Conservation (phyloP, 1,140 invertebrate genomes). For the Bombus picipes region DNA sequence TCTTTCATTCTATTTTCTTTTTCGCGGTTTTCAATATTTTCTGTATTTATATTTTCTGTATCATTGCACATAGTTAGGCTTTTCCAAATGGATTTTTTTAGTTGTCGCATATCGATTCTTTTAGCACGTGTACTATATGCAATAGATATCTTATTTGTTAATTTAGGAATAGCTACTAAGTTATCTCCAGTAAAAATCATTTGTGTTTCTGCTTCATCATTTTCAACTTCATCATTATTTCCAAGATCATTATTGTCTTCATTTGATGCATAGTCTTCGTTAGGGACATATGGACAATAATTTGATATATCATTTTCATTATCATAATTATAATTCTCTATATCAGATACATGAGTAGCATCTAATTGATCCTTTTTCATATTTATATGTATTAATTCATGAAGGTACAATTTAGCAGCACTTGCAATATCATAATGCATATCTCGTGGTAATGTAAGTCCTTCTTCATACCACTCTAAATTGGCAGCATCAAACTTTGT, state of each 20-base stretch:
- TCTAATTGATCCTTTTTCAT: constrained; percentile 52
- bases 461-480: constrained; percentile 69
- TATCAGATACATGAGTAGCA: constrained; percentile 53
- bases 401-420: constrained; percentile 64
- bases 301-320: constrained; percentile 83
- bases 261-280: constrained; percentile 74
- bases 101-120: constrained; percentile 90
- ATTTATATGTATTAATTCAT: constrained; percentile 1
- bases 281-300: constrained; percentile 81
- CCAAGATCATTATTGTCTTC: constrained; percentile 76
- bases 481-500: constrained; percentile 58
- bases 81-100: constrained; percentile 89
- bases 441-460: constrained; percentile 67
- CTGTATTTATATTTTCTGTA: constrained; percentile 61
- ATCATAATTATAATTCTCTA: constrained; percentile 83
- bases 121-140: constrained; percentile 90
- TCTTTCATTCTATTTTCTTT: constrained; percentile 41
- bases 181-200: constrained; percentile 81
- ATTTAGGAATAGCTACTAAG: constrained; percentile 84
- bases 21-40: constrained; percentile 69
- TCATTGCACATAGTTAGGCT: constrained; percentile 72
- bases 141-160: constrained; percentile 86
- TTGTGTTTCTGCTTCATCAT: constrained; percentile 66
- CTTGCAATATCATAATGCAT: constrained; percentile 61
- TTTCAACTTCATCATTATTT: constrained; percentile 76